A percentile compares a stretch with the other conserved stretches of the same genome.
Conservation (phyloP, 1,140 invertebrate genomes). For the Lamellibrachia luymesi region DNA sequence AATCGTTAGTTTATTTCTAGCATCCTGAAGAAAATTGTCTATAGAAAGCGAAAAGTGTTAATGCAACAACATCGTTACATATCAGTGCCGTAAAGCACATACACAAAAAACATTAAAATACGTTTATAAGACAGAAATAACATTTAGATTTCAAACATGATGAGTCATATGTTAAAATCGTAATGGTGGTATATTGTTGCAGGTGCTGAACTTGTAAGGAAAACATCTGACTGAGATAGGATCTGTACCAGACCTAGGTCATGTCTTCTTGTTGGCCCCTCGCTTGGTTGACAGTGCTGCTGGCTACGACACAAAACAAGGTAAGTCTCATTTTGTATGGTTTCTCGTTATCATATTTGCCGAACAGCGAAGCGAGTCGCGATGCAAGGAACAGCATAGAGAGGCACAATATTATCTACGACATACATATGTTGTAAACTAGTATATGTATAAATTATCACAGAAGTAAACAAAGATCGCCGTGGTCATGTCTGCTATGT, state of each 20-base stretch:
- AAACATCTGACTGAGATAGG: background rate
- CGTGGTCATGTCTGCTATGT: too few relatives aligned
- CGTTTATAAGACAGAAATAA: too few relatives aligned
- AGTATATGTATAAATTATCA: background rate
- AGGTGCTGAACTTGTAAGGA: background rate
- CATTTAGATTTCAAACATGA: too few relatives aligned
- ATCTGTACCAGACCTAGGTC: background rate
- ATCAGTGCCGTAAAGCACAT: too few relatives aligned
- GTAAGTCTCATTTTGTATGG: background rate
- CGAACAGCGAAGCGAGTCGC: too few relatives aligned
- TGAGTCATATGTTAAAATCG: too few relatives aligned
- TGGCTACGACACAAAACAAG: background rate
- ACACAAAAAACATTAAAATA: too few relatives aligned
- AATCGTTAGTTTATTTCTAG: background rate
- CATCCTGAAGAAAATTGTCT: too few relatives aligned
- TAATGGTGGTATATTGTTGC: background rate
- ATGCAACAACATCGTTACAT: too few relatives aligned
- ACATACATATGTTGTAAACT: background rate
- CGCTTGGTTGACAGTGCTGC: background rate
- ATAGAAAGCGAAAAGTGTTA: too few relatives aligned
- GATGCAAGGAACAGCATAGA: too few relatives aligned
- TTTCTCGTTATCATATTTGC: background rate
- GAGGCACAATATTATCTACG: too few relatives aligned
- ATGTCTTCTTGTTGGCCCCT: background rate
- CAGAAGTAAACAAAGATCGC: background rate